Evolutionary conservation across 2,113 vertebrate species (phyloP).

Genomic region (Larimichthys polyactis): DNA sequence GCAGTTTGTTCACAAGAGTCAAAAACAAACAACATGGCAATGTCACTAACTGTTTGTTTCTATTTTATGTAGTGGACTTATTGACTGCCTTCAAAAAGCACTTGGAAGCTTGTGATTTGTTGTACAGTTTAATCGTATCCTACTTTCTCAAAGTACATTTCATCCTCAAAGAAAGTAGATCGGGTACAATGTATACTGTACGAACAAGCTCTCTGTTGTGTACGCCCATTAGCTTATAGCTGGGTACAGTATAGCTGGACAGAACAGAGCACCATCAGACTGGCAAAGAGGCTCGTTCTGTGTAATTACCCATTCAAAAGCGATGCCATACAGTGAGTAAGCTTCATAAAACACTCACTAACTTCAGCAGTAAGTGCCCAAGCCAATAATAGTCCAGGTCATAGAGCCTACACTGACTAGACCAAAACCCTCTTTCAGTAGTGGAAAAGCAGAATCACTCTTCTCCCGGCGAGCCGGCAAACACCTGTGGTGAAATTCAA

Average conservation of each 20-base stretch:
- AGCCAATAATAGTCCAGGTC: constrained; percentile 49
- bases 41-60: neutral
- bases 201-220: constrained; percentile 26
- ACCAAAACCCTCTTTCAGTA: constrained; percentile 40
- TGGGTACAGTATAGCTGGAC: neutral
- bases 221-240: constrained; percentile 2
- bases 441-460: constrained; percentile 28
- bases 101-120: neutral
- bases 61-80: neutral
- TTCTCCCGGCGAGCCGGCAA: neutral
- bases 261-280: constrained; percentile 20
- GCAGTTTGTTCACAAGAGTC: too few relatives aligned
- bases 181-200: constrained; percentile 3
- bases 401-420: constrained; percentile 8
- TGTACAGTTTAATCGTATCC: neutral
- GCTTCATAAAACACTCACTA: constrained; percentile 40
- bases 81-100: neutral
- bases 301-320: constrained; percentile 46
- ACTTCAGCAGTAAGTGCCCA: constrained; percentile 31
- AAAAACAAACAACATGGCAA: neutral
- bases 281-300: constrained; percentile 12
- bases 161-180: constrained; percentile 17
- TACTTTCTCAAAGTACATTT: constrained; percentile 20
- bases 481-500: constrained; percentile 8
- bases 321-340: constrained; percentile 6